Conservation (phyloP, 2,888 invertebrate genomes). For the Atethmia centrago region DNA sequence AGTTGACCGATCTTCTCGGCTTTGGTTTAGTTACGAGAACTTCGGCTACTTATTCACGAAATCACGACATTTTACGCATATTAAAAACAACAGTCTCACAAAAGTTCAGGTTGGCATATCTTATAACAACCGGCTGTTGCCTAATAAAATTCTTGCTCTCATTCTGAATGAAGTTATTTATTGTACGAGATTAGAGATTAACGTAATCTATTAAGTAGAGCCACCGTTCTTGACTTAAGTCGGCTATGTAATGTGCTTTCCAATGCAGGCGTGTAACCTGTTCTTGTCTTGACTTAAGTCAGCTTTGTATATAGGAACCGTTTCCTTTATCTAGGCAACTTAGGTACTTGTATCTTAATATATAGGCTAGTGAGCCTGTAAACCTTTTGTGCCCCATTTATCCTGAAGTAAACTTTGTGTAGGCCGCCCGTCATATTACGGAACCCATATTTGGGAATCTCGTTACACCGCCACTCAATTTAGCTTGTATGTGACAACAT, state of each 20-base stretch:
- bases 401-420: conserved; percentile 54
- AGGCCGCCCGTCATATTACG: conserved; percentile 55
- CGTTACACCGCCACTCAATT: conserved; percentile 57
- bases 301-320: conserved; percentile 45
- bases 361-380: conserved; percentile 42
- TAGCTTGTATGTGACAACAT: conserved; percentile 56
- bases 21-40: not conserved
- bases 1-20: not conserved
- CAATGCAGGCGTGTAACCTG: conserved; percentile 48
- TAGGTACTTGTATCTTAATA: conserved; percentile 51
- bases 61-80: conserved; percentile 13
- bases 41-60: not conserved
- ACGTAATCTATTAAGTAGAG: conserved; percentile 42
- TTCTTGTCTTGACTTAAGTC: conserved; percentile 28
- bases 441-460: conserved; percentile 59
- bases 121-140: conserved; percentile 31
- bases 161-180: conserved; percentile 49
- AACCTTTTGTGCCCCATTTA: conserved; percentile 43
- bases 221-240: conserved; percentile 27
- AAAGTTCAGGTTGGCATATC: conserved; percentile 17
- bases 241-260: conserved; percentile 46
- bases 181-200: conserved; percentile 52
- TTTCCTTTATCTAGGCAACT: conserved; percentile 53
- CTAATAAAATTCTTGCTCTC: conserved; percentile 54
- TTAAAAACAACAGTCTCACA: conserved; percentile 24